Conservation (phyloP, 37 sponge, comb jelly and placozoan species). For the Tethya wilhelma region DNA sequence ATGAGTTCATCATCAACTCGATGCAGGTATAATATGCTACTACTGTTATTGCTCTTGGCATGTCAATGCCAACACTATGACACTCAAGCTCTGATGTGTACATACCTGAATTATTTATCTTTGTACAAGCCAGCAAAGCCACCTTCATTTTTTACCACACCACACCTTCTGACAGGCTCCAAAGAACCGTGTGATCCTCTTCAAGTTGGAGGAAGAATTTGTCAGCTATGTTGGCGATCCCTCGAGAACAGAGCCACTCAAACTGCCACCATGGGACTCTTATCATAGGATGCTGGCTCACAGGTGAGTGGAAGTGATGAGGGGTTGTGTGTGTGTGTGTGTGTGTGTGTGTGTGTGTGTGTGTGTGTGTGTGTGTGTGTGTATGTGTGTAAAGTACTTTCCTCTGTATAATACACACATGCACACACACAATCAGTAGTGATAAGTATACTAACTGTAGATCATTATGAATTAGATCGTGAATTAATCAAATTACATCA, state of each 20-base stretch:
- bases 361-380: not conserved
- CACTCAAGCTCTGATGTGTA: no score
- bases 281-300: slow-evolving; percentile 93
- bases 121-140: not conserved
- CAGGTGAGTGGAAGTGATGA: slow-evolving; percentile 14
- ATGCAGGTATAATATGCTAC: slow-evolving; percentile 37
- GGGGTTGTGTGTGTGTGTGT: not conserved
- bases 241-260: slow-evolving; percentile 45
- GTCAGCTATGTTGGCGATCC: slow-evolving; percentile 62
- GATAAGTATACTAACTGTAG: no score
- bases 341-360: not conserved
- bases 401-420: not conserved
- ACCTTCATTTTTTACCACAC: not conserved
- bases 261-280: slow-evolving; percentile 78
- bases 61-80: no score
- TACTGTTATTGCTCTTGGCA: not conserved
- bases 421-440: not conserved
- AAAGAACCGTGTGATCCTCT: slow-evolving; percentile 54
- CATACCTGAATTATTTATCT: not conserved
- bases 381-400: not conserved
- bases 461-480: no score
- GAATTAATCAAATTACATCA: no score
- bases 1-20: slow-evolving; percentile 76
- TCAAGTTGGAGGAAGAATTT: slow-evolving; percentile 79
- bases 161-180: no score